phyloP scores from a whole-genome alignment of 2,113 vertebrate genomes.

The Dolichotis patagonum region DNA sequence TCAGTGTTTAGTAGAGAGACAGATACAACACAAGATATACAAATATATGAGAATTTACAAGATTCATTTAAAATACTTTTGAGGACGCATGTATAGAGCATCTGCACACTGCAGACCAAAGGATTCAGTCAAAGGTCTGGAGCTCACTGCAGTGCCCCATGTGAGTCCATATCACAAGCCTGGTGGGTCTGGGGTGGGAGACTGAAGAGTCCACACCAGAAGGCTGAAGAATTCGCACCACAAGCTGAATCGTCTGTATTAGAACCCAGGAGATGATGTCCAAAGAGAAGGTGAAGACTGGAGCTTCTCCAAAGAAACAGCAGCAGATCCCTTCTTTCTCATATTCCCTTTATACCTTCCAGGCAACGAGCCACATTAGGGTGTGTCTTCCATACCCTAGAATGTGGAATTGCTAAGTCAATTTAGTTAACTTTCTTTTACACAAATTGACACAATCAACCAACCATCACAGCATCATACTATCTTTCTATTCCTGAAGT shows the following conservation, averaged over 20 bases:
- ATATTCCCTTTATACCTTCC: not conserved
- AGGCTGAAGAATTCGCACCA: not conserved
- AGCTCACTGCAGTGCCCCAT: not conserved
- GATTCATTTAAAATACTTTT: no score
- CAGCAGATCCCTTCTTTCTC: not conserved
- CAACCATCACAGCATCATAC: not conserved
- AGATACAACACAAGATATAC: not conserved
- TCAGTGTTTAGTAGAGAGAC: not conserved
- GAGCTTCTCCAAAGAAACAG: not conserved
- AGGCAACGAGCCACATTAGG: not conserved
- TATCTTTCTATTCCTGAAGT: not conserved
- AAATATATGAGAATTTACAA: not conserved
- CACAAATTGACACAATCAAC: not conserved
- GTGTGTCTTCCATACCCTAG: not conserved
- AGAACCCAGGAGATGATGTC: not conserved
- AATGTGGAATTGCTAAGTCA: not conserved
- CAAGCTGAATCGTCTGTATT: not conserved
- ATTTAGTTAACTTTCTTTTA: not conserved
- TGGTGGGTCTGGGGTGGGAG: not conserved
- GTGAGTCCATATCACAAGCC: not conserved
- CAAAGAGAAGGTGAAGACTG: not conserved
- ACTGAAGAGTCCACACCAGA: not conserved
- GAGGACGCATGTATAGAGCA: not conserved
- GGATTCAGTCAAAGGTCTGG: not conserved
- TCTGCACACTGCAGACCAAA: not conserved